A percentile compares a stretch with the other conserved stretches of the same genome.
Evolutionary conservation across 2,888 invertebrate species (phyloP).

Genomic region (Exephanes ischioxanthus): DNA sequence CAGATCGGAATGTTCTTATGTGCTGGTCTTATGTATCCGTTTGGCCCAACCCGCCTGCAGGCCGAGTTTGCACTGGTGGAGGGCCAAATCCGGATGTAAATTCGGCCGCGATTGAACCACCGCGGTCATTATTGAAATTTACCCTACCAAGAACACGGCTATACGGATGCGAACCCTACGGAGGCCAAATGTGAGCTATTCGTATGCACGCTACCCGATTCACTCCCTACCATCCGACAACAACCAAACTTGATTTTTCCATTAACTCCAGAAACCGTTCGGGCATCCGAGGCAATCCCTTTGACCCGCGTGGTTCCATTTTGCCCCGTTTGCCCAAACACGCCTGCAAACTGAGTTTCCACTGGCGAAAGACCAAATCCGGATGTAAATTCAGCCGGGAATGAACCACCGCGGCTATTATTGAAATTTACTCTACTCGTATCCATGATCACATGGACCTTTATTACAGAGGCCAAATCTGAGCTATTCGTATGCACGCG

Average conservation of each 20-base stretch:
- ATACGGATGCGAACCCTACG: not conserved
- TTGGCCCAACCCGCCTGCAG: not conserved
- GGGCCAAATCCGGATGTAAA: not conserved
- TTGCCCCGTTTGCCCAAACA: not conserved
- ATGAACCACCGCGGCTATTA: not conserved
- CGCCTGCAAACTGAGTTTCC: not conserved
- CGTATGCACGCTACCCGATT: not conserved
- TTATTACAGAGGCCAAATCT: not conserved
- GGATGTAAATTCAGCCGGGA: not conserved
- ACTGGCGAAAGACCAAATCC: not conserved
- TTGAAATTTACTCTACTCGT: not conserved
- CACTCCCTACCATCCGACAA: slow-evolving; percentile 4
- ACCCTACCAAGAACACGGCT: not conserved
- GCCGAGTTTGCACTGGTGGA: no score
- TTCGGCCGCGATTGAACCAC: not conserved
- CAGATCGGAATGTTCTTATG: not conserved
- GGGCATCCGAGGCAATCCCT: not conserved
- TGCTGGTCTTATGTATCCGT: no score
- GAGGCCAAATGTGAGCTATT: not conserved
- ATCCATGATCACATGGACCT: not conserved
- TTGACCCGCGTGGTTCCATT: not conserved
- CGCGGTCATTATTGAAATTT: not conserved
- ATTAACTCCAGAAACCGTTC: no score
- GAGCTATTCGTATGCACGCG: slow-evolving; percentile 7
- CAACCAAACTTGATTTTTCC: not conserved